phyloP scores from a whole-genome alignment of 1,140 invertebrate genomes.

The Triops longicaudatus region DNA sequence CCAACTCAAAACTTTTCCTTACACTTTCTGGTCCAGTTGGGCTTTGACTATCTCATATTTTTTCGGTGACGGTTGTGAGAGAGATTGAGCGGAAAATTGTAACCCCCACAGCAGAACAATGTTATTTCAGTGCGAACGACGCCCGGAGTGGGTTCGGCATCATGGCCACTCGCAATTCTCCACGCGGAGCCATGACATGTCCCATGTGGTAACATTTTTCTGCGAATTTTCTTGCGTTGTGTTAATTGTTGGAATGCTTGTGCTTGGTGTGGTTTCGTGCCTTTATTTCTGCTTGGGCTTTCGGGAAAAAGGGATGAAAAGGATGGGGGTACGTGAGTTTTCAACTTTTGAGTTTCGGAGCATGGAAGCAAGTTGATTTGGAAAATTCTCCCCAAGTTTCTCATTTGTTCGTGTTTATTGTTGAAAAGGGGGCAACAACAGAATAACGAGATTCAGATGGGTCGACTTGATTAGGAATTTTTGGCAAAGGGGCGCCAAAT shows the following conservation, averaged over 20 bases:
- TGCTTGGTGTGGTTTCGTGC: neutral
- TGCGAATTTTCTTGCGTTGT: no score
- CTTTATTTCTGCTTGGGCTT: neutral
- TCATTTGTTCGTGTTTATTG: neutral
- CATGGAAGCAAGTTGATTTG: neutral
- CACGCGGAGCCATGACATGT: constrained; percentile 10
- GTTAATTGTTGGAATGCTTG: neutral
- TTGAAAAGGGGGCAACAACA: neutral
- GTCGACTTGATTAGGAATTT: constrained; percentile 15
- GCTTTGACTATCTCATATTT: neutral
- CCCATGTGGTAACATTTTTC: constrained; percentile 12
- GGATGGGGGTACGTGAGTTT: no score
- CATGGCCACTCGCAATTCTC: constrained; percentile 11
- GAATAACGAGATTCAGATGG: constrained; percentile 10
- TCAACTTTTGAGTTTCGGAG: neutral
- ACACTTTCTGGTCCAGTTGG: neutral
- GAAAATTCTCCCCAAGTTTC: neutral
- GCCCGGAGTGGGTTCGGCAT: constrained; percentile 22
- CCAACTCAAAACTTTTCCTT: neutral
- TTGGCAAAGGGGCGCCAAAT: constrained; percentile 14
- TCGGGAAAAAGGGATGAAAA: no score
- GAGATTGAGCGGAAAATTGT: neutral
- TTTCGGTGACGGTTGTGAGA: neutral
- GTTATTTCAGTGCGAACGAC: constrained; percentile 28
- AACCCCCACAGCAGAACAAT: constrained; percentile 16